Evolutionary conservation across 2,888 invertebrate genomes (phyloP).

Genomic region (Dermolepida albohirtum): DNA sequence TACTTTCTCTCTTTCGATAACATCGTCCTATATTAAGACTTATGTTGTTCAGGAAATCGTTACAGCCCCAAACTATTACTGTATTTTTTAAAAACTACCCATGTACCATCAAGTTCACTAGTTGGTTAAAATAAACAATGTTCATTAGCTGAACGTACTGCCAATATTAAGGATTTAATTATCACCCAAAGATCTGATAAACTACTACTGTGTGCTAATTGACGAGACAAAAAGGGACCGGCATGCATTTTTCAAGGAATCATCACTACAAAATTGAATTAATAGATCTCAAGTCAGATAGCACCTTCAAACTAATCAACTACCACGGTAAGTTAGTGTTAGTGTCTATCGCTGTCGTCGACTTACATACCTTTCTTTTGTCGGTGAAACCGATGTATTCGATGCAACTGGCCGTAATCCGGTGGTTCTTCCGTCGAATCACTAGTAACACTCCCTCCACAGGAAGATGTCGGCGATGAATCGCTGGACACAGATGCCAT

Average conservation of each 20-base stretch:
- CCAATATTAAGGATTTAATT: constrained; percentile 50
- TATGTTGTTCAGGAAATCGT: constrained; percentile 15
- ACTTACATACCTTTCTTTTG: constrained; percentile 82
- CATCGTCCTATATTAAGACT: too few species aligned
- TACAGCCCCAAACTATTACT: constrained; percentile 5
- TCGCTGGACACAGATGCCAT: constrained; percentile 73
- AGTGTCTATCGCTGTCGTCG: neutral
- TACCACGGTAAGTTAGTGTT: constrained; percentile 8
- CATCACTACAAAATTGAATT: neutral
- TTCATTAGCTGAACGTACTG: constrained; percentile 56
- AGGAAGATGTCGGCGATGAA: constrained; percentile 76
- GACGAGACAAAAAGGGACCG: constrained; percentile 3
- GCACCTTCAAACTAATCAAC: neutral
- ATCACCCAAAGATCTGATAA: constrained; percentile 28
- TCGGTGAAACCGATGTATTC: constrained; percentile 76
- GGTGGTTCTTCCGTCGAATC: constrained; percentile 72
- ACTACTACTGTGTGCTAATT: constrained; percentile 25
- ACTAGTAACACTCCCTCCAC: constrained; percentile 73
- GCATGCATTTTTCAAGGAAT: constrained; percentile 18
- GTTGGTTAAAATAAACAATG: constrained; percentile 38
- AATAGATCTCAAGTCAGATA: constrained; percentile 4
- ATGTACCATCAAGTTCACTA: constrained; percentile 29
- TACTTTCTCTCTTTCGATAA: neutral
- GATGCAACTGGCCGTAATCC: constrained; percentile 77
- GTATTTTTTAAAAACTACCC: constrained; percentile 27